Evolutionary conservation across 2,113 vertebrate genomes (phyloP).

Genomic region (Phalacrocorax brasilianus): DNA sequence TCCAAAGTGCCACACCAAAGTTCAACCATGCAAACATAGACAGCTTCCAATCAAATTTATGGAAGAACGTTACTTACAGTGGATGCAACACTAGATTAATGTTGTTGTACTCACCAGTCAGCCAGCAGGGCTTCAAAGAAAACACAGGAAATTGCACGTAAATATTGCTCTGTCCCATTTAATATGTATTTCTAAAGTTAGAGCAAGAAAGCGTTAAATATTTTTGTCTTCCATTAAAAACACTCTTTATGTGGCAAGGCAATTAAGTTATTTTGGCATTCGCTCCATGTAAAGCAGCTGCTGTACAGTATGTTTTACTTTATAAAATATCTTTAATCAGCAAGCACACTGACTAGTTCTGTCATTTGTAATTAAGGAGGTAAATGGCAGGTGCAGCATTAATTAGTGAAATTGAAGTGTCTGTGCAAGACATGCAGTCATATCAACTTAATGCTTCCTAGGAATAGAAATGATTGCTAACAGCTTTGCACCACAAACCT

Average conservation of each 20-base stretch:
- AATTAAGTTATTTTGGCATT: slow-evolving; percentile 58
- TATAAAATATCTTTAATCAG: slow-evolving; percentile 67
- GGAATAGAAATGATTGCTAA: neutral
- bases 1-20: neutral
- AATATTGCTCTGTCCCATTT: neutral
- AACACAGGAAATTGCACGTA: neutral
- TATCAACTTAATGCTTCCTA: neutral
- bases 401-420: slow-evolving; percentile 60
- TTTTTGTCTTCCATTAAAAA: slow-evolving; percentile 14
- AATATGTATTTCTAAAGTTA: neutral
- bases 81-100: neutral
- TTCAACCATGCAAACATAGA: neutral
- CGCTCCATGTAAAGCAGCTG: slow-evolving; percentile 57
- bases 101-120: neutral
- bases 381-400: slow-evolving; percentile 70
- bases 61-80: neutral
- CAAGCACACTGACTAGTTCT: slow-evolving; percentile 63
- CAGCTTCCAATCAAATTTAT: neutral
- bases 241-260: slow-evolving; percentile 9
- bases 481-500: neutral
- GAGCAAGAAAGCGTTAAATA: slow-evolving; percentile 32
- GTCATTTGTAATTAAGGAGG: slow-evolving; percentile 70
- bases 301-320: slow-evolving; percentile 64
- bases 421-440: slow-evolving; percentile 4
- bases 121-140: neutral